A percentile compares a stretch with the other conserved stretches of the same genome.
Conservation (phyloP, 1,140 invertebrate genomes). For the Homalodisca vitripennis region DNA sequence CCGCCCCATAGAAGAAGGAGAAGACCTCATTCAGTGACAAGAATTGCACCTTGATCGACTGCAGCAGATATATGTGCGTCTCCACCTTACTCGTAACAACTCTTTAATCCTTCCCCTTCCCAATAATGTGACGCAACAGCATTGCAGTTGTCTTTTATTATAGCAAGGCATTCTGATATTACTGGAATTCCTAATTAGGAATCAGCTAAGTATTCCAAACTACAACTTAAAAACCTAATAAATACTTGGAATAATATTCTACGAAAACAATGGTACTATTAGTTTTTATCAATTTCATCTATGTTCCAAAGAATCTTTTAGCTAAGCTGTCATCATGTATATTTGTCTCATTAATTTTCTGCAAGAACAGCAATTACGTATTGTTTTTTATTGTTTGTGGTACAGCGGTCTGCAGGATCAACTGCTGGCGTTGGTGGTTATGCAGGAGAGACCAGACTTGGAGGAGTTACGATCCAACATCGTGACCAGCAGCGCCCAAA, state of each 20-base stretch:
- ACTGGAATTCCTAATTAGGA: too few relatives aligned
- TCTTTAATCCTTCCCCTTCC: too few relatives aligned
- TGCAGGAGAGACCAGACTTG: slow-evolving; percentile 66
- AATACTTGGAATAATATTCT: not conserved
- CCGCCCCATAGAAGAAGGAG: too few relatives aligned
- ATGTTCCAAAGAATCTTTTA: not conserved
- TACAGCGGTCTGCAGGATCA: slow-evolving; percentile 68
- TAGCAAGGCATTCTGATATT: too few relatives aligned
- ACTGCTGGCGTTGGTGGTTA: slow-evolving; percentile 68
- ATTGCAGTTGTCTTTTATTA: too few relatives aligned
- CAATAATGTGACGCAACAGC: too few relatives aligned
- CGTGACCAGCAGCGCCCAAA: slow-evolving; percentile 60
- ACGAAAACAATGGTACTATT: not conserved
- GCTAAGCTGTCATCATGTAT: not conserved
- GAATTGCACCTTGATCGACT: too few relatives aligned
- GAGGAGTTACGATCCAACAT: slow-evolving; percentile 63
- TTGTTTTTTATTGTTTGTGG: not conserved
- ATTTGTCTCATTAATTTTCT: not conserved
- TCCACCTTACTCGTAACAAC: too few relatives aligned
- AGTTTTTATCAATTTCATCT: not conserved
- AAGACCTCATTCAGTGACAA: too few relatives aligned
- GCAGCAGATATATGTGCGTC: too few relatives aligned
- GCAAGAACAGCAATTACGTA: too few relatives aligned
- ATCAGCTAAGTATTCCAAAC: too few relatives aligned
- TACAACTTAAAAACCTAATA: not conserved